Evolutionary conservation across 2,888 invertebrate genomes (phyloP), one percentile per base, ranked within the genome.

Genomic region (Salpingus planirostris): DNA sequence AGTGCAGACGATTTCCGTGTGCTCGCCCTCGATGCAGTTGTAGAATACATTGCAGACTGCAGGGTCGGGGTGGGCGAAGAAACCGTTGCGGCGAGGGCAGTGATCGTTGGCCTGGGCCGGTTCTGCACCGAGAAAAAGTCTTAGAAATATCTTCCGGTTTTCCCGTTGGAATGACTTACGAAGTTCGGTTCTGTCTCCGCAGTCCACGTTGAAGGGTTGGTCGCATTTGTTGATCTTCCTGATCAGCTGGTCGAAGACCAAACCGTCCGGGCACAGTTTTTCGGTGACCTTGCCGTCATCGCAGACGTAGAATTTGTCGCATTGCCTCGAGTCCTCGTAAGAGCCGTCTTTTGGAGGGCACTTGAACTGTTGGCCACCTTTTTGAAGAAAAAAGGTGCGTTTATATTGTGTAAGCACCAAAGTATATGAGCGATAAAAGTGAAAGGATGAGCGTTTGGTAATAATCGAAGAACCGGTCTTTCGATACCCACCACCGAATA

Each of bases 211-310:
- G 76, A 89, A 90, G 57, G 88, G 84, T 59, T 89, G 88, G 66
- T 91, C 91, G 59, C 91, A 91, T 60, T 90, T 89, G 71, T 89
- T 90, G 59, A 83, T 72, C 67, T 87, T 87, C 52, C 88, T 78
- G 61, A 83, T 88, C 46, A 77, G 66, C 1, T 78, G 83, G 69
- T 91, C 90, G 64, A 90, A 91, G 28, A 91, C 87, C 21, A 91
- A 70, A 38, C 91, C 91, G 60, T 91, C 91, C 3, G 88, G 83
- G 54, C 91, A 91, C 2, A 86, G 65, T 62, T 86, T 86, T 49
- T 79, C 76, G 43, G 68, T 78, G 15, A 83, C 73, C 1, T 69
- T 65, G 3, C 85, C 85, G 43, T 88, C 86, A 0, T 60, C 60
- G 59, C 90, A 90, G 36, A 81, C 74, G 66, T 81, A 87, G 66